phyloP scores from a whole-genome alignment of 1,140 invertebrate species.

The Drosophila ercepeae region DNA sequence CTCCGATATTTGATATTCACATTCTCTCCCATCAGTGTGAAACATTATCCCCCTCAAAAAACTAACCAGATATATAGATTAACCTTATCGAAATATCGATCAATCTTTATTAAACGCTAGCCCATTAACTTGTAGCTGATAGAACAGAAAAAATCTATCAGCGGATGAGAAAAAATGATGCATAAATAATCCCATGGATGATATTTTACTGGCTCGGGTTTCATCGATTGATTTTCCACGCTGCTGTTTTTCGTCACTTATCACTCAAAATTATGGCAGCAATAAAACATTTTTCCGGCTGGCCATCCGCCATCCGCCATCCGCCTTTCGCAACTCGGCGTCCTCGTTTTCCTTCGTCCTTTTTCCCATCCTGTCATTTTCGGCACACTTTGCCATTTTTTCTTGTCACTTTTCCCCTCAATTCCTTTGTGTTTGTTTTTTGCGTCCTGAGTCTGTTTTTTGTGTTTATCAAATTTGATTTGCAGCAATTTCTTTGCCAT shows the following conservation, averaged over 20 bases:
- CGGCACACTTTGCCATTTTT: slow-evolving; percentile 81
- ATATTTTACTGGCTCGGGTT: slow-evolving; percentile 30
- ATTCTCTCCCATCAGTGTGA: background rate
- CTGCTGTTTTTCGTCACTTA: slow-evolving; percentile 79
- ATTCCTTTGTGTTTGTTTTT: slow-evolving; percentile 51
- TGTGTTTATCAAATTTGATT: slow-evolving; percentile 81
- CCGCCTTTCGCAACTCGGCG: too few relatives aligned
- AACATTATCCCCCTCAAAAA: background rate
- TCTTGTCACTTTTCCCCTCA: slow-evolving; percentile 74
- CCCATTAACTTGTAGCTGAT: slow-evolving; percentile 68
- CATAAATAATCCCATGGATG: slow-evolving; percentile 69
- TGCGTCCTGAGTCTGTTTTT: slow-evolving; percentile 38
- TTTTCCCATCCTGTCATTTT: slow-evolving; percentile 51
- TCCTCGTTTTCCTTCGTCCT: slow-evolving; percentile 18
- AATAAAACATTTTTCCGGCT: slow-evolving; percentile 79
- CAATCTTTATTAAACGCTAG: slow-evolving; percentile 77
- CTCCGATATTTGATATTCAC: background rate
- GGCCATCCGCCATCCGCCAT: slow-evolving; percentile 38
- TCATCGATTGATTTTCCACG: slow-evolving; percentile 72
- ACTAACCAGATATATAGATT: slow-evolving; percentile 21
- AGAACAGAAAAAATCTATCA: slow-evolving; percentile 63
- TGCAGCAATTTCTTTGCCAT: slow-evolving; percentile 78
- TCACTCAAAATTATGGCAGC: slow-evolving; percentile 82
- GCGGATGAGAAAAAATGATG: slow-evolving; percentile 57
- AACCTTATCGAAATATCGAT: slow-evolving; percentile 46